Evolutionary conservation across 2,797 vertebrate species (phyloP), one percentile per base, ranked within the genome.

Genomic region (Neostethus bicornis): DNA sequence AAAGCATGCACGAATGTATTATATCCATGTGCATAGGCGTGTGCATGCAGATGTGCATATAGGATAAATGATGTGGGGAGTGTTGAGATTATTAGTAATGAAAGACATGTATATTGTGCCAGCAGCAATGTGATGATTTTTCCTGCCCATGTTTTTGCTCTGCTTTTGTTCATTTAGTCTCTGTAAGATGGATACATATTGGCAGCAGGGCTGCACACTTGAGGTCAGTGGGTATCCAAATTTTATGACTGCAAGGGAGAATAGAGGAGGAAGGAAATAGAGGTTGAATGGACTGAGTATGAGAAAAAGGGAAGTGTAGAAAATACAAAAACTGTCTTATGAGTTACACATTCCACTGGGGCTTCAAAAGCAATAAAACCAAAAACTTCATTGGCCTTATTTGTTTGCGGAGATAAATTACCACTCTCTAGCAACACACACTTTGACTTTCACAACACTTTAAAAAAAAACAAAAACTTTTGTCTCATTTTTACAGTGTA

Each of bases 401-500:
- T 83, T 84, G 73, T 82, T 82, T 84, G 69, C 38, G 51, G 75
- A 79, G 31, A 63, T 64, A 76, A 77, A 84, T 81, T 73, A 62
- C 54, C 52, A 54, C 85, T 82, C 70, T 73, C 74, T 63, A 79
- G 67, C 79, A 79, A 77, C 75, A 61, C 76, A 77, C 74, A 83
- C 75, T 63, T 70, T 79, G 79, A 87, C 64, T 82, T 87, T 83
- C 79, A 88, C 83, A 79, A 72, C 73, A 70, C 28, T 28, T 60
- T 66, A 70, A 60, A 84, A 86, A n/a, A n/a, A n/a, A n/a, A n/a
- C n/a, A n/a, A n/a, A 90, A 90, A 77, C 14, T 16, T 82, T 66
- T 72, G 75, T 87, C 59, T 81, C 47, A 49, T 70, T 86, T 87
- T 83, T 77, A 83, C 51, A 46, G 79, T 75, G 71, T 80, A 53